Evolutionary conservation across 2,113 vertebrate genomes (phyloP).

Genomic region (Myotis yumanensis): DNA sequence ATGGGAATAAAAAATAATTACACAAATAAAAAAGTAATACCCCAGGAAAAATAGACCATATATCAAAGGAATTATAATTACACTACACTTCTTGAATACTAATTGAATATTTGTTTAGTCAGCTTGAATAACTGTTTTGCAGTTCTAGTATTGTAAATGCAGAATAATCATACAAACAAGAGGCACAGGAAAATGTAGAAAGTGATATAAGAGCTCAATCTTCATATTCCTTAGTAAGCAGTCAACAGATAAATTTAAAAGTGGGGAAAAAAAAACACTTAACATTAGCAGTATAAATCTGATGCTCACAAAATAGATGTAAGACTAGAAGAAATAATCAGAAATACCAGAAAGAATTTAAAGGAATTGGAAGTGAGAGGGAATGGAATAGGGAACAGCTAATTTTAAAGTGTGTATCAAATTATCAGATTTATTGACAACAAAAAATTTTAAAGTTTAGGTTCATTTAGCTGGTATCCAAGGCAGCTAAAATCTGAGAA

Average conservation of each 20-base stretch:
- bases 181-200: background rate
- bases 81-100: background rate
- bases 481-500: background rate
- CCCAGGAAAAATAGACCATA: background rate
- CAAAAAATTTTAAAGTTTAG: background rate
- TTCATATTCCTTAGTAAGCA: background rate
- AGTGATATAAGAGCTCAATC: background rate
- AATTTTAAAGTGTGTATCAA: background rate
- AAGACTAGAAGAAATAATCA: background rate
- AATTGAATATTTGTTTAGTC: background rate
- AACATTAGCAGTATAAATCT: background rate
- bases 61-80: background rate
- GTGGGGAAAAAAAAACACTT: background rate
- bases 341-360: background rate
- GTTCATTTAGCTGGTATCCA: background rate
- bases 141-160: background rate
- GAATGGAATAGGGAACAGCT: background rate
- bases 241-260: constrained; percentile 8
- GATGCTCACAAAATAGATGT: background rate
- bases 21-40: background rate
- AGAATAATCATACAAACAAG: background rate
- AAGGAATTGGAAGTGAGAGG: background rate
- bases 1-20: background rate
- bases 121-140: background rate
- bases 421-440: background rate